Evolutionary conservation across 2,113 vertebrate species (phyloP).

Genomic region (Rhabdornis inornatus): DNA sequence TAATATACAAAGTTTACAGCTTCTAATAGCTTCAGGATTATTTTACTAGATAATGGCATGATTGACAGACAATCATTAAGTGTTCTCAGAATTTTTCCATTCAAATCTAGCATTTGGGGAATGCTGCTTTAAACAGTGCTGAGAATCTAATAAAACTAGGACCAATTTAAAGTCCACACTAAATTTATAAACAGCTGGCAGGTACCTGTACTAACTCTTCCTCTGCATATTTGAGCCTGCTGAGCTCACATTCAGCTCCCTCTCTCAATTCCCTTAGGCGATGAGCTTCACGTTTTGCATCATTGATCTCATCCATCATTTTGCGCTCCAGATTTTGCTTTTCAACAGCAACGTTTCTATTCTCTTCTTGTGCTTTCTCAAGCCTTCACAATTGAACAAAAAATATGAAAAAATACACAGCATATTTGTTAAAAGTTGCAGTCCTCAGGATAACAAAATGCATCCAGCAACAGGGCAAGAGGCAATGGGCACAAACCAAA

Average conservation of each 20-base stretch:
- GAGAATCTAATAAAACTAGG: background rate
- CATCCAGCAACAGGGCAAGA: background rate
- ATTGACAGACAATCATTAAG: background rate
- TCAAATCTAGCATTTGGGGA: background rate
- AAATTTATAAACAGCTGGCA: background rate
- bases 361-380: slow-evolving; percentile 98
- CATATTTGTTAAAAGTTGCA: background rate
- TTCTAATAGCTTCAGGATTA: background rate
- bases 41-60: background rate
- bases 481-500: slow-evolving; percentile 12
- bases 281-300: slow-evolving; percentile 92
- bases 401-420: slow-evolving; percentile 23
- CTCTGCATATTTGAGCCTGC: slow-evolving; percentile 95
- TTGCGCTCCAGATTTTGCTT: slow-evolving; percentile 98
- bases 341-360: slow-evolving; percentile 95
- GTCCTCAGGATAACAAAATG: background rate
- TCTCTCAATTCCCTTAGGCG: slow-evolving; percentile 87
- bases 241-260: slow-evolving; percentile 93
- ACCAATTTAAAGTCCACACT: background rate
- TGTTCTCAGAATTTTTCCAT: background rate
- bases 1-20: background rate
- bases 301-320: slow-evolving; percentile 96
- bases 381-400: slow-evolving; percentile 76
- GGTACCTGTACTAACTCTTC: slow-evolving; percentile 95
- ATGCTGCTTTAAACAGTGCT: background rate